Conservation (phyloP, 2,797 vertebrate genomes). For the Sandelia bainsii region DNA sequence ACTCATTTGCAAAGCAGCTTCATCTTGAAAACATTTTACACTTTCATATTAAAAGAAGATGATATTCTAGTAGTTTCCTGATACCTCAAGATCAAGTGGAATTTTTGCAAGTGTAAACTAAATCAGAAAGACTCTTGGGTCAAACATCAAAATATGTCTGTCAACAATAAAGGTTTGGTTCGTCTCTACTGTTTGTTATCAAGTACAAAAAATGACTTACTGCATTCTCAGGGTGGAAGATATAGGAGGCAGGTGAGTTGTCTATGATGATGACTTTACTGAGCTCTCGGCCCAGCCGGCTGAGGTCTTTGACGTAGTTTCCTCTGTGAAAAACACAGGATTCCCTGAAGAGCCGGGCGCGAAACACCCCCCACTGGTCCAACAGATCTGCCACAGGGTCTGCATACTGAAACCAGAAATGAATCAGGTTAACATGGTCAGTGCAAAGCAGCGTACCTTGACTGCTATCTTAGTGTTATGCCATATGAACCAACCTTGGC, state of each 20-base stretch:
- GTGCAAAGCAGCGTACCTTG: neutral
- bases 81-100: neutral
- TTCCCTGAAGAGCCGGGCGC: slow-evolving; percentile 96
- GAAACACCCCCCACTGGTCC: slow-evolving; percentile 97
- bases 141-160: neutral
- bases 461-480: neutral
- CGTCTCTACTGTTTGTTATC: no score
- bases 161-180: no score
- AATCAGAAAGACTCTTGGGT: neutral
- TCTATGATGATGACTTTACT: slow-evolving; percentile 97
- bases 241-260: slow-evolving; percentile 99
- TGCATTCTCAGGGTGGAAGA: slow-evolving; percentile 99
- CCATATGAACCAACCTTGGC: slow-evolving; percentile 88
- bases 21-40: neutral
- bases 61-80: neutral
- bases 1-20: slow-evolving; percentile 1
- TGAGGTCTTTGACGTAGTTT: slow-evolving; percentile 99
- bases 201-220: slow-evolving; percentile 81
- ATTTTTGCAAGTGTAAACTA: neutral
- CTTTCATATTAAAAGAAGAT: neutral
- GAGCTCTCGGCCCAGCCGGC: slow-evolving; percentile 95
- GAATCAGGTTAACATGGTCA: neutral
- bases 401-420: slow-evolving; percentile 87
- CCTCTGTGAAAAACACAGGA: slow-evolving; percentile 99
- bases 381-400: slow-evolving; percentile 98